Percentiles rank a stretch among this genome's conserved stretches.
These are phyloP conservation scores for Microtus oregoni DNA, from an alignment of 2,113 vertebrate genomes.

Conservation along the genomic window DNA sequence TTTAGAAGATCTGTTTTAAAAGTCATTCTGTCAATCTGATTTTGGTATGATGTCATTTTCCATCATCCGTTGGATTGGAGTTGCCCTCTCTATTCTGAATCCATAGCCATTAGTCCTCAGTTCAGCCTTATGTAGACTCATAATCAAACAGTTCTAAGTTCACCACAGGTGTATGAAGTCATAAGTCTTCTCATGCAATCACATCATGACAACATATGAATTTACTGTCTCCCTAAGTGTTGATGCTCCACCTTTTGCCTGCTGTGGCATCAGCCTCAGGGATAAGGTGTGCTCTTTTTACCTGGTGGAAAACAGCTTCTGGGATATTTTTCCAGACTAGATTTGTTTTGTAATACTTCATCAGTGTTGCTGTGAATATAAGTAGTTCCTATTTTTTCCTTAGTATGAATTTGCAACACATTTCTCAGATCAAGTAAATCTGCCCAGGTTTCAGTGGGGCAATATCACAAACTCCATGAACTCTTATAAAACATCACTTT, in stretches of 20 bases:
- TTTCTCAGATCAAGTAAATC: background rate
- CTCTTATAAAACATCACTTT: background rate
- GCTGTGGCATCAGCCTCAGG: background rate
- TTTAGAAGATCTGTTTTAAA: background rate
- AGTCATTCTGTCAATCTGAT: slow-evolving; percentile 28
- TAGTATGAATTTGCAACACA: background rate
- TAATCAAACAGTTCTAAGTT: background rate
- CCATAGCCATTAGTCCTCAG: too few relatives aligned
- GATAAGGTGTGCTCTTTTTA: background rate
- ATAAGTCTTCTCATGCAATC: background rate
- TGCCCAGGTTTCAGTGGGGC: background rate
- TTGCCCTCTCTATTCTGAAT: background rate
- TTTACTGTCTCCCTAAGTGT: background rate
- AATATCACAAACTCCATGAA: background rate
- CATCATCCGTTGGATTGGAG: background rate
- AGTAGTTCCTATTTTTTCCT: background rate
- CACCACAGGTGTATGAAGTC: background rate
- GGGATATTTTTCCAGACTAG: slow-evolving; percentile 16
- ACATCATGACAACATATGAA: background rate
- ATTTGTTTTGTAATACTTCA: background rate
- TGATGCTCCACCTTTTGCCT: background rate
- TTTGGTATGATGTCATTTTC: slow-evolving; percentile 20
- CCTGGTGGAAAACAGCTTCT: background rate
- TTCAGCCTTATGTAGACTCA: background rate
- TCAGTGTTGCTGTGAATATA: background rate